phyloP scores from a whole-genome alignment of 2,113 vertebrate genomes.

The Oxyruncus cristatus region DNA sequence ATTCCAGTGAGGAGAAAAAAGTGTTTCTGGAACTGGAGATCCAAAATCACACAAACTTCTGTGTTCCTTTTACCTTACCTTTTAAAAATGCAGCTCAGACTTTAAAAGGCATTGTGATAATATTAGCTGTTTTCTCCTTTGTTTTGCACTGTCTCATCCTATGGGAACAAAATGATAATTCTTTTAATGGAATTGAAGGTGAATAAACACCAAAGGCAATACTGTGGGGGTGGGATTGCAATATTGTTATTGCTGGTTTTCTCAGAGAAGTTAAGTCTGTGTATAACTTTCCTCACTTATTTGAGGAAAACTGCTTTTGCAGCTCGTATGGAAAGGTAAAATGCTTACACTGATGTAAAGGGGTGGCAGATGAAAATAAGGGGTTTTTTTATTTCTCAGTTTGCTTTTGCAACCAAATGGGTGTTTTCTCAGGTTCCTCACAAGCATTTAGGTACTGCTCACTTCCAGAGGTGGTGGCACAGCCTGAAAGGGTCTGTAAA shows the following conservation, averaged over 20 bases:
- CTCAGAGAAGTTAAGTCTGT: neutral
- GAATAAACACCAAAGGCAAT: rapidly evolving
- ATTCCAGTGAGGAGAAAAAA: neutral
- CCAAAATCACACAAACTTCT: neutral
- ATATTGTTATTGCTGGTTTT: neutral
- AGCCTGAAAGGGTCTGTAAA: neutral
- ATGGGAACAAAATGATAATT: neutral
- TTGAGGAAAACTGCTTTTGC: neutral
- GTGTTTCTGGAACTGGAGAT: neutral
- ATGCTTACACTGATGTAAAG: neutral
- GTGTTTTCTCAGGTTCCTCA: neutral
- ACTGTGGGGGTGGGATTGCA: neutral
- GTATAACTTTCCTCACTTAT: neutral
- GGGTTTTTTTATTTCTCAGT: neutral
- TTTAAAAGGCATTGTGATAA: neutral
- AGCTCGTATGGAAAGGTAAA: neutral
- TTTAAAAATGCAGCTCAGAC: neutral
- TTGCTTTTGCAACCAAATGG: neutral
- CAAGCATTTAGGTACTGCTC: neutral
- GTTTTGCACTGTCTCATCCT: neutral
- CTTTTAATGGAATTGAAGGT: neutral
- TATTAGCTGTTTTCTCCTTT: neutral
- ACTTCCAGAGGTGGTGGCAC: neutral
- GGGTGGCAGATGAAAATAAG: neutral
- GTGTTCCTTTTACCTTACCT: neutral